Evolutionary conservation across 2,797 vertebrate genomes (phyloP).

Genomic region (Macroramphosus scolopax): DNA sequence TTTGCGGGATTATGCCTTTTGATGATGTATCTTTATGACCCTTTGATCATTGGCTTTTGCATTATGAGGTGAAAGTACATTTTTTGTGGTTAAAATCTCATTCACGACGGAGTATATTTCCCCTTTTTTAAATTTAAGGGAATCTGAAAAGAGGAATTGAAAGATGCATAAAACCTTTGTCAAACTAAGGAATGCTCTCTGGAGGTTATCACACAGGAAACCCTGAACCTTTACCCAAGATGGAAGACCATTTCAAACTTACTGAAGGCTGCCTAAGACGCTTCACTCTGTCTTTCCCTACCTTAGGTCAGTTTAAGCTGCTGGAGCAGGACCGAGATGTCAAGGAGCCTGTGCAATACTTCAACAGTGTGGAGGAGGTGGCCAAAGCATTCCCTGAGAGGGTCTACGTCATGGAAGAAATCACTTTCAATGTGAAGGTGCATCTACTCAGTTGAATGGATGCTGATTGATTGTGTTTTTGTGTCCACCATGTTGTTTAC

Average conservation of each 20-base stretch:
- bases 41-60: neutral
- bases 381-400: slow-evolving; percentile 99
- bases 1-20: slow-evolving; percentile 5
- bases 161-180: neutral
- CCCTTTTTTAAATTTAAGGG: neutral
- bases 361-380: slow-evolving; percentile 98
- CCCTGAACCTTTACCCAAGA: neutral
- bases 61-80: too few relatives aligned
- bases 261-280: neutral
- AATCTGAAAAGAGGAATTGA: neutral
- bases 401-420: slow-evolving; percentile 99
- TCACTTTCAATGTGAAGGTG: slow-evolving; percentile 99
- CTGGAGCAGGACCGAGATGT: slow-evolving; percentile 98
- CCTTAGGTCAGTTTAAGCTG: slow-evolving; percentile 95
- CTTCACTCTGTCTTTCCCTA: slow-evolving; percentile 36
- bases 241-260: neutral
- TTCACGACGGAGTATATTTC: too few relatives aligned
- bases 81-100: too few relatives aligned
- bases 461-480: neutral
- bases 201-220: neutral
- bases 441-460: slow-evolving; percentile 11
- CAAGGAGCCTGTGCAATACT: slow-evolving; percentile 98
- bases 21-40: neutral
- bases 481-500: too few relatives aligned
- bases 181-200: neutral